These are phyloP conservation scores for Sarcophaga variegata DNA, from an alignment of 2,888 invertebrate genomes.

Conservation along the genomic window DNA sequence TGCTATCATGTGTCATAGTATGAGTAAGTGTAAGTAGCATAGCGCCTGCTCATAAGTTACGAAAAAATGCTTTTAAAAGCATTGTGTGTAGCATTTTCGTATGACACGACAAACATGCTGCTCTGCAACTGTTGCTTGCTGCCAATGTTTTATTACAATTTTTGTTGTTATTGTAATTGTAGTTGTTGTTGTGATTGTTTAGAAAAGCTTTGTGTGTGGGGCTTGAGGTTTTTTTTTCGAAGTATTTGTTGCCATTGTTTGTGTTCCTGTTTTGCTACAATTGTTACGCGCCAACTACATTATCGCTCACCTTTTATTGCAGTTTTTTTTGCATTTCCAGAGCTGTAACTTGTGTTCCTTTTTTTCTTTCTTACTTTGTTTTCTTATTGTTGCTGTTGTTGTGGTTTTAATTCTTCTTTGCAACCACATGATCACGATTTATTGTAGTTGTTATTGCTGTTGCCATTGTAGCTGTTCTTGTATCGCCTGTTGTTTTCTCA, in stretches of 20 bases:
- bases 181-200: constrained; percentile 55
- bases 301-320: constrained; percentile 53
- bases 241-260: constrained; percentile 73
- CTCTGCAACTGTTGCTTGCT: constrained; percentile 68
- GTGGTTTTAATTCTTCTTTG: constrained; percentile 73
- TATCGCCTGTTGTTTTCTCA: constrained; percentile 66
- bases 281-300: constrained; percentile 70
- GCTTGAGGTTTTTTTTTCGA: constrained; percentile 60
- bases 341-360: constrained; percentile 46
- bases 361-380: constrained; percentile 68
- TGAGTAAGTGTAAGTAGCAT: constrained; percentile 49
- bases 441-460: constrained; percentile 70
- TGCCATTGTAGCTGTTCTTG: constrained; percentile 64
- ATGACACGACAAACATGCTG: constrained; percentile 75
- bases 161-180: constrained; percentile 43
- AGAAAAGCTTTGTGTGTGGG: constrained; percentile 67
- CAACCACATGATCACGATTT: constrained; percentile 80
- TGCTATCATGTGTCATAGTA: constrained; percentile 10
- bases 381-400: constrained; percentile 73
- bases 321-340: not conserved
- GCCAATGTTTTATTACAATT: constrained; percentile 64
- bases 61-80: not conserved
- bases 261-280: constrained; percentile 74
- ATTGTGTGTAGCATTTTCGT: constrained; percentile 63
- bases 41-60: constrained; percentile 65